A percentile compares a stretch with the other conserved stretches of the same genome.
These are phyloP conservation scores for Paramormyrops hopkinsi DNA, from an alignment of 2,797 vertebrate genomes.

Conservation along the genomic window DNA sequence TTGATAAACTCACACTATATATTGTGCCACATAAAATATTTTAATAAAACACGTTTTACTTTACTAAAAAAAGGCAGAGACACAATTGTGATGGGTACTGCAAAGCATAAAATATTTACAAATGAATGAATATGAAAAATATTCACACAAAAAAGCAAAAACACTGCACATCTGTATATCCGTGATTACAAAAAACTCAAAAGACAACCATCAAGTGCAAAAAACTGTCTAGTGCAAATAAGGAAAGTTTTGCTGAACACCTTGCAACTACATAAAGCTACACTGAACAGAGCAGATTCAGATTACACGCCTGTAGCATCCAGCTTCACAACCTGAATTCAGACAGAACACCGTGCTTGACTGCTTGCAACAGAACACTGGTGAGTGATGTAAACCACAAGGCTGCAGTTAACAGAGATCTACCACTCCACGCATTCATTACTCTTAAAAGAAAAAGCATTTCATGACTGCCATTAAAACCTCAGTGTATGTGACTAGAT, in stretches of 20 bases:
- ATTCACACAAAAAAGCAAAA: background rate
- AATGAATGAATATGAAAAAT: background rate
- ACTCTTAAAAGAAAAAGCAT: background rate
- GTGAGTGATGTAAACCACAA: background rate
- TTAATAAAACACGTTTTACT: background rate
- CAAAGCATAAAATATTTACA: slow-evolving; percentile 22
- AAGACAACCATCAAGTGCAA: background rate
- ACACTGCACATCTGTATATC: background rate
- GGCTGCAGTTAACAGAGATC: background rate
- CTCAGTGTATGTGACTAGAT: background rate
- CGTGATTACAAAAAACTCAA: background rate
- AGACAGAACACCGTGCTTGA: background rate
- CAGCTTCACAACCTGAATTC: background rate
- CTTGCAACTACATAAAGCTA: background rate
- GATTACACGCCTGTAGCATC: background rate
- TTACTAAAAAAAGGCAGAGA: background rate
- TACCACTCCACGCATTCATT: background rate
- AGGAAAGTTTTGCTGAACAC: background rate
- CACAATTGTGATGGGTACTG: background rate
- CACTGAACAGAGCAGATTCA: background rate
- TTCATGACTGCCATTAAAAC: background rate
- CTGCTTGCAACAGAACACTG: background rate
- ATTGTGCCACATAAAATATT: background rate
- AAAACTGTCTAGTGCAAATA: background rate
- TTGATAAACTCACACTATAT: background rate